A percentile compares a stretch with the other conserved stretches of the same genome.
phyloP scores from a whole-genome alignment of 2,888 invertebrate species.

The Acleris laterana region DNA sequence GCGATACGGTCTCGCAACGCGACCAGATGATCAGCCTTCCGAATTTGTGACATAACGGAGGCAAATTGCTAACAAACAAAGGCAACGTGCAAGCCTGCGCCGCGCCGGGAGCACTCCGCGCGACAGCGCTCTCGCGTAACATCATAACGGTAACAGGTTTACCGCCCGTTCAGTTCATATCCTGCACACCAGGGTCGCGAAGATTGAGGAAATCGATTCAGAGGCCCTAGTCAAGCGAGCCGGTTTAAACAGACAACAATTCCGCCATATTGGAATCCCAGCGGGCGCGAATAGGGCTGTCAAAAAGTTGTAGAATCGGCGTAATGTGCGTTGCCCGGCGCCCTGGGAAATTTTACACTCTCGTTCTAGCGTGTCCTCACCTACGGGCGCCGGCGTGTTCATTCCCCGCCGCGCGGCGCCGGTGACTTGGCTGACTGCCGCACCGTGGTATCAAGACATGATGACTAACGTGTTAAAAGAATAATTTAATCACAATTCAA shows the following conservation, averaged over 20 bases:
- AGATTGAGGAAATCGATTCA: background rate
- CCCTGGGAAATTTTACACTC: constrained; percentile 29
- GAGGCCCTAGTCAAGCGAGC: background rate
- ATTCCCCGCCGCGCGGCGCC: background rate
- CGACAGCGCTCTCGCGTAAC: too few relatives aligned
- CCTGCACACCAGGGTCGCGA: too few relatives aligned
- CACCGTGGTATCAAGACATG: too few relatives aligned
- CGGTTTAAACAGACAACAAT: background rate
- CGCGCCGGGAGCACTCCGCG: too few relatives aligned
- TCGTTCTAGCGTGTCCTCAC: constrained; percentile 25
- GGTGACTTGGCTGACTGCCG: too few relatives aligned
- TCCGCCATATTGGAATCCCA: background rate
- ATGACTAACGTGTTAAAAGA: too few relatives aligned
- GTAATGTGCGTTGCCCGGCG: constrained; percentile 13
- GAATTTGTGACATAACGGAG: background rate
- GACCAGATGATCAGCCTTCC: background rate
- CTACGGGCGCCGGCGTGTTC: constrained; percentile 10
- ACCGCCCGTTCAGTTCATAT: too few relatives aligned
- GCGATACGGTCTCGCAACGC: background rate
- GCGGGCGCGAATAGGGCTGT: constrained; percentile 9
- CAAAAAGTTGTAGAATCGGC: constrained; percentile 19
- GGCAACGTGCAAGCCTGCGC: too few relatives aligned
- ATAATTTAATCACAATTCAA: too few relatives aligned
- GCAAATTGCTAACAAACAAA: too few relatives aligned
- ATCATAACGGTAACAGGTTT: too few relatives aligned